Evolutionary conservation across 2,113 vertebrate species (phyloP), one percentile per base, ranked within the genome.

Genomic region (Odontesthes bonariensis): DNA sequence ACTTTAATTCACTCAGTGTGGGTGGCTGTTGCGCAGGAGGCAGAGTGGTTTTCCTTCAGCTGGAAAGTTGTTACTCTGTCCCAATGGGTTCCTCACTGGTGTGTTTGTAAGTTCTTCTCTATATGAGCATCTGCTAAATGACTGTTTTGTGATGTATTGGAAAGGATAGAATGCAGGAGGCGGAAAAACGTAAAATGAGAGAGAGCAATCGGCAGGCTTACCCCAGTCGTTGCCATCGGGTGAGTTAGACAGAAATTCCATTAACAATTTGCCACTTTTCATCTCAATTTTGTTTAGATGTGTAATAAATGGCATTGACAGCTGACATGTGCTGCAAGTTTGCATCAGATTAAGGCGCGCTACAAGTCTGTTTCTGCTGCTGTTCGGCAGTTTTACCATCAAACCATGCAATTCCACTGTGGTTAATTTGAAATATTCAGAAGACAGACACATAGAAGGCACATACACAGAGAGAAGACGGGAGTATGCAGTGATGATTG

Each of bases 391-490:
- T 83, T 86, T 86, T 44, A 52, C 38, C 40, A 47, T 81, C 47
- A 55, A 19, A 60, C 55, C 16, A 32, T 32, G 4, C 67, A 69
- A n/a, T 68, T 74, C 47, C 33, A 19, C 72, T 2, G 56, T 49
- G 67, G 57, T 72, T 82, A 4, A n/a, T 78, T 79, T 82, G 72
- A 87, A 80, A 80, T 75, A 58, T 81, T 63, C 64, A 81, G 19
- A 6, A 71, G 47, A 57, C 19, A 42, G 61, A 61, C 62, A 35
- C 55, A 22, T 56, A 49, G 42, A 75, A n/a, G 52, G 38, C 16
- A 44, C 27, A 22, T 16, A 22, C 44, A 59, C 63, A 38, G 35
- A 38, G 10, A 5, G 22, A 47, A 19, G 17, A 22, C 9, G 20
- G n/a, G 32, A 27, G 42, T 35, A 62, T 16, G 57, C 42, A 77